Evolutionary conservation across 2,797 vertebrate species (phyloP), one percentile per base, ranked within the genome.

Genomic region (Falco concolor): DNA sequence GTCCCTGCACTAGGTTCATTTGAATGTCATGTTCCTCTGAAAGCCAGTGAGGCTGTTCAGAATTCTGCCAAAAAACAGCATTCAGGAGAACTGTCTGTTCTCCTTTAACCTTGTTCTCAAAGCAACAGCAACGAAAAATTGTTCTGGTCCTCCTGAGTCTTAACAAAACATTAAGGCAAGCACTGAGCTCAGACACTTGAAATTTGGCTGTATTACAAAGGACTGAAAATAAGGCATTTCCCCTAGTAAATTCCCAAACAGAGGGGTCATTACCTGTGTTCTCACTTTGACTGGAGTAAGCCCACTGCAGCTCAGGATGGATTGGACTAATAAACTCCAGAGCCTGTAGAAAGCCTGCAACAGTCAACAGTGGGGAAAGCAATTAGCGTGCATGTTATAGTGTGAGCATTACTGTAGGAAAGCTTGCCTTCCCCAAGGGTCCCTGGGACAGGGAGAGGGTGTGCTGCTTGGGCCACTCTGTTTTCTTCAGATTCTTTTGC

Each of bases 171-270:
- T 87, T 85, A 90, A 85, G 50, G 78, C 67, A 87, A 79, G 24
- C 77, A 83, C 53, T 80, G 88, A 93, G 64, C 84, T 89, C 88
- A 93, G 72, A 69, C 17, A 30, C 42, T 83, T 90, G 86, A 95
- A 95, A 93, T 96, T 64, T 89, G 78, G 88, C 72, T 94, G 19
- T 72, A 81, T 93, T 87, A 89, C 54, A 90, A 89, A 87, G 36
- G 87, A 80, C 50, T 73, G 84, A 94, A 95, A 95, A 95, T 77
- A 81, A 93, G 82, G 81, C 65, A 84, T 96, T 94, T 96, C 78
- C 75, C 84, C 81, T 65, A 54, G 80, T 87, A 95, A 96, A 84
- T 93, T 78, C 59, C 53, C 94, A 93, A 87, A 91, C 78, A 83
- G 78, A 80, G 87, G 78, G 75, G 87, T 96, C 84, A 85, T 89